Evolutionary conservation across 30 jellyfish, hydroid and myxozoan species (phyloP).

Genomic region (Turritopsis rubra): DNA sequence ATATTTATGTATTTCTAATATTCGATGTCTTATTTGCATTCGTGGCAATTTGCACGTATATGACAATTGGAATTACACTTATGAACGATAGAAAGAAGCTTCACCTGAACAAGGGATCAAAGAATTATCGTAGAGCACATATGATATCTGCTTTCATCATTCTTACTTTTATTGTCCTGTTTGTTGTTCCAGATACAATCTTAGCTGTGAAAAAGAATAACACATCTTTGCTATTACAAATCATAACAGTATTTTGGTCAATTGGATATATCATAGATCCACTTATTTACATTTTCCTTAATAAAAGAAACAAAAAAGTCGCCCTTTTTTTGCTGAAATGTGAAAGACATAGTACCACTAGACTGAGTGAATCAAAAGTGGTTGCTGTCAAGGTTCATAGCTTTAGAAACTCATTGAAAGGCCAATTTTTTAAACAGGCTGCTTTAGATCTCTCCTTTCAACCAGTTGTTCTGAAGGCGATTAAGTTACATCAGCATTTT

Average conservation of each 20-base stretch:
- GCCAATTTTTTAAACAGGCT: background rate
- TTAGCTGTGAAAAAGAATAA: background rate
- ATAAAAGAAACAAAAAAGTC: background rate
- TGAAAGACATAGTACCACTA: background rate
- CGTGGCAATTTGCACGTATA: background rate
- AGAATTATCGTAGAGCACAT: background rate
- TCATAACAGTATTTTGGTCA: background rate
- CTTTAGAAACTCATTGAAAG: background rate
- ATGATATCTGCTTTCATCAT: background rate
- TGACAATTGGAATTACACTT: background rate
- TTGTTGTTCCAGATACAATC: background rate
- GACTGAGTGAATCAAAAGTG: background rate
- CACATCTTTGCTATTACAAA: background rate
- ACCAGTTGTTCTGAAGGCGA: background rate
- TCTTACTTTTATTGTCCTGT: background rate
- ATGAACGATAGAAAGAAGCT: background rate
- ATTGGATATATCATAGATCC: background rate
- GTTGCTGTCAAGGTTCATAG: background rate
- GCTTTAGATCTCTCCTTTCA: background rate
- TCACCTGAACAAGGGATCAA: background rate
- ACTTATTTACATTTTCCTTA: background rate
- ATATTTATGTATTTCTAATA: background rate
- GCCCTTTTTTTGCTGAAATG: background rate
- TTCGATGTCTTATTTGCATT: background rate
- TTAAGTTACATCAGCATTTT: background rate